These are phyloP conservation scores for Bufo gargarizans DNA, from an alignment of 2,113 vertebrate species.

Conservation along the genomic window DNA sequence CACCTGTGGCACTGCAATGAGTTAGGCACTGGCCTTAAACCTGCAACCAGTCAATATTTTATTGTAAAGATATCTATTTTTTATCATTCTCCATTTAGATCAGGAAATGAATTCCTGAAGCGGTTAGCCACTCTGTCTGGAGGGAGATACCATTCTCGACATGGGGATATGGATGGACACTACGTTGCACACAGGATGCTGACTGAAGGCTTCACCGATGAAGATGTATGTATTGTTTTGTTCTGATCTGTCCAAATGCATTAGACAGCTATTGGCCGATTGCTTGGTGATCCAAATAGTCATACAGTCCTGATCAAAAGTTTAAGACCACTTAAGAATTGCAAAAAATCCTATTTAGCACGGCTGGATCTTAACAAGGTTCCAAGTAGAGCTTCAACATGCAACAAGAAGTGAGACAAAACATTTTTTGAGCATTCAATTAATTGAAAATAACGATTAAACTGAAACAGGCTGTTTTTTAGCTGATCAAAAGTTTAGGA, in stretches of 20 bases:
- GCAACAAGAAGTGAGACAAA: no score
- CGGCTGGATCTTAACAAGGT: no score
- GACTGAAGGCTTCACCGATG: conserved; percentile 64
- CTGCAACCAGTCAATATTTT: not conserved
- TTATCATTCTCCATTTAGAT: conserved; percentile 64
- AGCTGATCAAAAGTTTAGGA: no score
- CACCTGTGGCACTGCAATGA: no score
- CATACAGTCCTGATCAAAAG: no score
- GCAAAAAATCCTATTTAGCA: no score
- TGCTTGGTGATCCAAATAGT: not conserved
- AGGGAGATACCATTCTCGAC: conserved; percentile 76
- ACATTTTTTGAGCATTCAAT: no score
- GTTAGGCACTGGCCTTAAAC: not conserved
- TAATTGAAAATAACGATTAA: no score
- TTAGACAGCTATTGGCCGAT: not conserved
- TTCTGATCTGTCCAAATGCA: no score
- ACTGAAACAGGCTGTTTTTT: no score
- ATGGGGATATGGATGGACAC: conserved; percentile 65
- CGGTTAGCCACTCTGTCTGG: conserved; percentile 73
- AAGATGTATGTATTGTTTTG: conserved; percentile 66
- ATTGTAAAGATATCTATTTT: not conserved
- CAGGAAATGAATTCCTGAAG: conserved; percentile 75
- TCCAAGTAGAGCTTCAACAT: no score
- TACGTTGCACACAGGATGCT: conserved; percentile 66
- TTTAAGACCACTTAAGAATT: no score